Evolutionary conservation across 2,888 invertebrate species (phyloP).

Genomic region (Euphydryas editha): DNA sequence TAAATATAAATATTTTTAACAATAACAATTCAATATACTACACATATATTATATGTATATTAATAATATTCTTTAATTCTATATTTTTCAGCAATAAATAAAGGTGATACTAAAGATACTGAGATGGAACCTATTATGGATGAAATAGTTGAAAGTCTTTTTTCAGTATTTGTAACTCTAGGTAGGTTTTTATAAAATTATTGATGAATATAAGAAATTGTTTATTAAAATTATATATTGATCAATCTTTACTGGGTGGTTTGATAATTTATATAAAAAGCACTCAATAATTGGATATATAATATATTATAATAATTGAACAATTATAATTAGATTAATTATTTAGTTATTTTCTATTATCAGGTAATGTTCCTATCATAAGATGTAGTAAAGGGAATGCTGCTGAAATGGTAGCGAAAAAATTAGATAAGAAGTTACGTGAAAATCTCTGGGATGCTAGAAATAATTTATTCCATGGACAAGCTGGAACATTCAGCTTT

Average conservation of each 20-base stretch:
- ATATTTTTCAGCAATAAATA: slow-evolving; percentile 90
- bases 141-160: slow-evolving; percentile 96
- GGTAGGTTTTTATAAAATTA: slow-evolving; percentile 79
- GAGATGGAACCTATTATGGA: slow-evolving; percentile 98
- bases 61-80: neutral
- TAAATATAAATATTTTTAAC: slow-evolving; percentile 56
- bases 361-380: slow-evolving; percentile 94
- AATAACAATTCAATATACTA: neutral
- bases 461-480: slow-evolving; percentile 96
- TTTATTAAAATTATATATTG: slow-evolving; percentile 11
- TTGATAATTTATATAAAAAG: no score
- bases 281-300: no score
- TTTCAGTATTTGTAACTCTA: slow-evolving; percentile 98
- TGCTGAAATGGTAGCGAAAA: slow-evolving; percentile 99
- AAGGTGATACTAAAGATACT: slow-evolving; percentile 95
- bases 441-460: slow-evolving; percentile 98
- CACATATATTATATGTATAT: neutral
- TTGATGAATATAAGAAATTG: neutral
- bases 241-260: no score
- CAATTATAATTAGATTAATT: neutral
- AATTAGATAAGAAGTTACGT: slow-evolving; percentile 97
- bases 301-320: no score
- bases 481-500: slow-evolving; percentile 91
- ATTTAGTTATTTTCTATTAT: neutral
- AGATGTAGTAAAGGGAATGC: slow-evolving; percentile 97